Conservation (phyloP, 2,113 vertebrate species). For the Oenanthe oenanthe region DNA sequence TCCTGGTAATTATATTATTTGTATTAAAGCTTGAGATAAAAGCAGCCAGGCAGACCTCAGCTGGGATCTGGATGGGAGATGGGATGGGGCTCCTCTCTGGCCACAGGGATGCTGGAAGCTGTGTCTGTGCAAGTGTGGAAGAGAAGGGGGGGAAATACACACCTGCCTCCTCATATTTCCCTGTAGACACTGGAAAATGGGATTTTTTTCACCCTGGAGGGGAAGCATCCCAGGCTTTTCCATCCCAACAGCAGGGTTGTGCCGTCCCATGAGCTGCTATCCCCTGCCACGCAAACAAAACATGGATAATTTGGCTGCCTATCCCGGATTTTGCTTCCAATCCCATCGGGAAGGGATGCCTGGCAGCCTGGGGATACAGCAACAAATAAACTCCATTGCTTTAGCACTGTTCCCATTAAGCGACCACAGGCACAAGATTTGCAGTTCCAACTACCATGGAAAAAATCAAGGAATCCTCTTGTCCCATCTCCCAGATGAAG, state of each 20-base stretch:
- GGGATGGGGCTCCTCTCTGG: background rate
- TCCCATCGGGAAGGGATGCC: background rate
- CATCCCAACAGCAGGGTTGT: background rate
- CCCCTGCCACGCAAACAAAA: background rate
- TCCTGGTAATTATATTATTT: background rate
- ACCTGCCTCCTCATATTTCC: background rate
- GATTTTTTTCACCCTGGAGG: background rate
- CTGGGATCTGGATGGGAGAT: background rate
- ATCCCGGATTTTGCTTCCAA: background rate
- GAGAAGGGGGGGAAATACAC: background rate
- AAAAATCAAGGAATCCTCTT: background rate
- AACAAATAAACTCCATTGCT: background rate
- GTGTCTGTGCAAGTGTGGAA: background rate
- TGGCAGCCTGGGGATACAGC: background rate
- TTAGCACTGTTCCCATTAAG: background rate
- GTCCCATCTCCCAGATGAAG: background rate
- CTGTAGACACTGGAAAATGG: background rate
- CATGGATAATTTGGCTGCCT: background rate
- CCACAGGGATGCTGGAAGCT: background rate
- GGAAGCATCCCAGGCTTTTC: background rate
- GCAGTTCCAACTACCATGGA: background rate
- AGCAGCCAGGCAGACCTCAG: rapidly evolving
- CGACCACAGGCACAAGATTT: background rate
- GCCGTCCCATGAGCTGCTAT: background rate
- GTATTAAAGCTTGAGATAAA: background rate